These are phyloP conservation scores for Rhynchonycteris naso DNA, from an alignment of 2,797 vertebrate genomes.

Conservation along the genomic window DNA sequence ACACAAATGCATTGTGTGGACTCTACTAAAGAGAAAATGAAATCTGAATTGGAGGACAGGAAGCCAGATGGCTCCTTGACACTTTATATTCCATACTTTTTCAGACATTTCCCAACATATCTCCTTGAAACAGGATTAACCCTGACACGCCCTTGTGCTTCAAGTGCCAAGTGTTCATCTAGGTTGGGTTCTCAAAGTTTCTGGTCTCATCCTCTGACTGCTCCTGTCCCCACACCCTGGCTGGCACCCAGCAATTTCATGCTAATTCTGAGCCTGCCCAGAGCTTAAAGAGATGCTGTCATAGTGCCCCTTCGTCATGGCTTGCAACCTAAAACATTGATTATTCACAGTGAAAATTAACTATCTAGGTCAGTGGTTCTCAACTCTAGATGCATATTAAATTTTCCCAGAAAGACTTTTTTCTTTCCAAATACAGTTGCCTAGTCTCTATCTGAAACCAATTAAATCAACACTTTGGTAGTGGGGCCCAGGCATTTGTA, in stretches of 20 bases:
- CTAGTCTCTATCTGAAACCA: not conserved
- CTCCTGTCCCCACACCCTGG: not conserved
- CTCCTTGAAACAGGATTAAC: constrained; percentile 22
- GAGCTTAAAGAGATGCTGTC: constrained; percentile 44
- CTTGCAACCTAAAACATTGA: constrained; percentile 61
- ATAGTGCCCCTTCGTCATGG: constrained; percentile 31
- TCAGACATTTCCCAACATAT: not conserved
- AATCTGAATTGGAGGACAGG: not conserved
- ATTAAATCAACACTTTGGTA: not conserved
- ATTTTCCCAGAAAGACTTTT: constrained; percentile 35
- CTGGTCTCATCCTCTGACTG: not conserved
- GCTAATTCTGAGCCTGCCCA: constrained; percentile 45
- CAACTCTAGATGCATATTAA: constrained; percentile 47
- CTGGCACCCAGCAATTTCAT: constrained; percentile 50
- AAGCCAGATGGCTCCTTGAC: not conserved
- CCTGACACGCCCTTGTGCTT: not conserved
- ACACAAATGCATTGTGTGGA: not conserved
- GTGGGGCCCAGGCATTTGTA: not conserved
- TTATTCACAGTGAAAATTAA: constrained; percentile 72
- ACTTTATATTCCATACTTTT: not conserved
- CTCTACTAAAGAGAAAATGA: not conserved
- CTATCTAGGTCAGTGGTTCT: constrained; percentile 68
- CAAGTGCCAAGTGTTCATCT: not conserved
- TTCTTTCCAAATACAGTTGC: not conserved
- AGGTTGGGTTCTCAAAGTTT: not conserved